Base-by-base conservation (phyloP, 2,888 invertebrate genomes). In the Drosophila meridiana region DNA sequence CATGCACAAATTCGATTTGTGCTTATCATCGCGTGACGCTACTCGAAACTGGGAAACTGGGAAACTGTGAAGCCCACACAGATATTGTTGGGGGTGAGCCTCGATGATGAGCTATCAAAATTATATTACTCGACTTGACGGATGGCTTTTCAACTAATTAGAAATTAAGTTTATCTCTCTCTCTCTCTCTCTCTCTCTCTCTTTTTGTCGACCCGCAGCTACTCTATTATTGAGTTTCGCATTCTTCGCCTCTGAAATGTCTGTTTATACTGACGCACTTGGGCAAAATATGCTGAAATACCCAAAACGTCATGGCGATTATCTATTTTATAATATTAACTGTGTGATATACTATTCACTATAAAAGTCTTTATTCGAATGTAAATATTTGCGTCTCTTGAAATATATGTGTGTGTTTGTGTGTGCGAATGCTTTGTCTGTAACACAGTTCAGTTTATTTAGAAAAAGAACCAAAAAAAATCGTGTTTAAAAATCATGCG, bases 21-120 rank as follows among this genome's bases (percentile, higher is more conserved):
- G 84, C 83, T 86, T 88, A 85, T 85, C 88, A 85, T 85, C 75
- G 86, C 88, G 86, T 87, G 88, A 85, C 82, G 66, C 53, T 30
- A 42, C 53, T 47, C 11, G 28, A 58, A 69, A 9, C 60, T 34
- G 52, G 26, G 34, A 47, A 69, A 11, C 59, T 34, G 57, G 30
- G 26, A 4, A 43, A 50, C 56, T 50, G 32, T 9, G 62, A 55
- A 63, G 36, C 56, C 40, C 26, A 38, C 36, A 26, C 9, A 43
- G 36, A 43, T 20, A 56, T 36, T 59, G 61, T 67, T 34, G 77
- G 78, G 70, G 71, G 71, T 53, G 76, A 64, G 61, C 74, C 74
- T 63, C 65, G 59, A 60, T 61, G 65, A 76, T 79, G 79, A 70
- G 70, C 79, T 80, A 80, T 79, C 79, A 80, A 73, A 79, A 80